Conservation (phyloP, 2,797 vertebrate genomes). For the Pseudopleuronectes americanus region DNA sequence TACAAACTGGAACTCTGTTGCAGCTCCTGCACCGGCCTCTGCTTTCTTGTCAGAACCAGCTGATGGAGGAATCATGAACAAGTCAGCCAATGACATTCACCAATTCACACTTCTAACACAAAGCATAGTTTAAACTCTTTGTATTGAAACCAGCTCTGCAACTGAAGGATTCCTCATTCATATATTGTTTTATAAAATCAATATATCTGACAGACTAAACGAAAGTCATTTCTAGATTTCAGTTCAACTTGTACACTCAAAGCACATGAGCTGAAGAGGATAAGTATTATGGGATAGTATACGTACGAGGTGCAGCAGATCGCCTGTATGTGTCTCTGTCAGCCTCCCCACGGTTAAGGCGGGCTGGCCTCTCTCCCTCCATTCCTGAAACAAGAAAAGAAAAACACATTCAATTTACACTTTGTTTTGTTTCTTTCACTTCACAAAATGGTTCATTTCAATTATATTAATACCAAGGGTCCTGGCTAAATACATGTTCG, state of each 20-base stretch:
- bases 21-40: constrained; percentile 96
- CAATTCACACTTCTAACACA: neutral
- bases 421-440: neutral
- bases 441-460: neutral
- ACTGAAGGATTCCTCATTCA: neutral
- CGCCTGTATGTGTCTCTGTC: constrained; percentile 97
- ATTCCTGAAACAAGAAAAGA: constrained; percentile 81
- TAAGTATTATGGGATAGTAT: neutral
- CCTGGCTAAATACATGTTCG: neutral
- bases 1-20: constrained; percentile 98
- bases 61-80: constrained; percentile 56
- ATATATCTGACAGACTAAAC: too few relatives aligned
- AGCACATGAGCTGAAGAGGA: neutral
- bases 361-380: constrained; percentile 95
- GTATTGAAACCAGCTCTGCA: neutral
- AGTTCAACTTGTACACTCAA: neutral
- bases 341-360: constrained; percentile 93
- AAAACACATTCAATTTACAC: neutral
- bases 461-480: neutral
- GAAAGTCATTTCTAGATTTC: too few relatives aligned
- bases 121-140: neutral
- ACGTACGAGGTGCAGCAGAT: constrained; percentile 94
- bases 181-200: too few relatives aligned
- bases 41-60: constrained; percentile 99
- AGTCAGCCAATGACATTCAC: neutral